phyloP scores from a whole-genome alignment of 1,140 invertebrate species.

The Rhynchophorus ferrugineus region DNA sequence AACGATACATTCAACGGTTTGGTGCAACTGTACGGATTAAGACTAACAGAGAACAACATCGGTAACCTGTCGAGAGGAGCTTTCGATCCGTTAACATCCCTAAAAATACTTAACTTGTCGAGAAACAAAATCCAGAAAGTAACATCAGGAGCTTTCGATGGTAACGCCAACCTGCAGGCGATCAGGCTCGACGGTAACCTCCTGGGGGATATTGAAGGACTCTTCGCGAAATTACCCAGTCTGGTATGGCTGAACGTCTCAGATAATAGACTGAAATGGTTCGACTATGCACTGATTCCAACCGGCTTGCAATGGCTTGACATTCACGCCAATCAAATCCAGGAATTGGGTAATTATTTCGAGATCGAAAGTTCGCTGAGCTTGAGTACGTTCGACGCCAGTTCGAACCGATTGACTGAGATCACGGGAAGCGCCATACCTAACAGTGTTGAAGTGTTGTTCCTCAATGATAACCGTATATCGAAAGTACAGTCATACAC shows the following conservation, averaged over 20 bases:
- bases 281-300: constrained; percentile 88
- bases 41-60: constrained; percentile 81
- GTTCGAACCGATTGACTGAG: constrained; percentile 76
- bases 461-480: constrained; percentile 80
- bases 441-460: constrained; percentile 76
- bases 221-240: constrained; percentile 80
- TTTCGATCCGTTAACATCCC: constrained; percentile 71
- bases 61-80: constrained; percentile 77
- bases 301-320: constrained; percentile 83
- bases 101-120: constrained; percentile 83
- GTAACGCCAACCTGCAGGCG: constrained; percentile 75
- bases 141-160: constrained; percentile 78
- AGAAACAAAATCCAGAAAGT: constrained; percentile 79
- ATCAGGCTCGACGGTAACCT: constrained; percentile 83
- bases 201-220: constrained; percentile 72
- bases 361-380: constrained; percentile 78
- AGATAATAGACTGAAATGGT: constrained; percentile 80
- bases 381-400: constrained; percentile 77
- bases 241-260: constrained; percentile 88
- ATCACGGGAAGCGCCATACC: constrained; percentile 79
- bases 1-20: constrained; percentile 75
- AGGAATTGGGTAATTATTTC: constrained; percentile 82
- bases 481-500: constrained; percentile 82
- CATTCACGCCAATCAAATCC: constrained; percentile 80
- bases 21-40: constrained; percentile 72